Evolutionary conservation across 2,113 vertebrate genomes (phyloP), one percentile per base, ranked within the genome.

Genomic region (Sporophila hypoxantha): DNA sequence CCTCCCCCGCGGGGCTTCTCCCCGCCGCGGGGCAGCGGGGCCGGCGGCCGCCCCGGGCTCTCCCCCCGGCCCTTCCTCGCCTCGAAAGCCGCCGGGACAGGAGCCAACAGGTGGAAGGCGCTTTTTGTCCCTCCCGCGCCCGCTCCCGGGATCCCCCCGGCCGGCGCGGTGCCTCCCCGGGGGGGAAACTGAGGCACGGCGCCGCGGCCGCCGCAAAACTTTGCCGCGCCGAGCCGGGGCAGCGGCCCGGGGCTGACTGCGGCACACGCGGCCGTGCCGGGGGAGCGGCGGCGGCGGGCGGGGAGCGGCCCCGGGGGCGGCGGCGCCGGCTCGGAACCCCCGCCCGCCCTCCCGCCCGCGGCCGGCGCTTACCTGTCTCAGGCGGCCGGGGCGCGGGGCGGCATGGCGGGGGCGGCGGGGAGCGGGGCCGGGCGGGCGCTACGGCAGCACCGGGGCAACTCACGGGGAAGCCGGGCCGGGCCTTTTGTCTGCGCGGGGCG

Each of bases 401-500:
- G 50, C 50, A 52, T 52, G 50, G 50, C 47, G 50, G 50, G 50
- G 50, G 17, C 17, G 50, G 50, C 27, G 50, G 50, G 50, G 50
- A 52, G 50, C 50, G 50, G 52, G 52, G 52, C 52, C 52, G 52
- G 52, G 52, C 52, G 52, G 52, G 52, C 52, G 30, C 52, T 55
- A 32, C 52, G 52, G 52, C 30, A 55, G 52, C 46, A 49, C 20
- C 65, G 65, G 65, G 65, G 65, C 65, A 67, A 67, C 65, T 49
- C 65, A 67, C 65, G 65, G 65, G 65, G 65, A 67, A 67, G 65
- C 65, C 46, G 65, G 29, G 65, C 65, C 65, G 65, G 65, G 65
- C 65, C 65, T 67, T 67, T 67, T 67, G 65, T 67, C 97, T 97
- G 97, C 95, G 97, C 96, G 87, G 95, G 95, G 96, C 96, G 95